Base-by-base conservation (phyloP, 2,888 invertebrate genomes). In the Drosophila greeni region DNA sequence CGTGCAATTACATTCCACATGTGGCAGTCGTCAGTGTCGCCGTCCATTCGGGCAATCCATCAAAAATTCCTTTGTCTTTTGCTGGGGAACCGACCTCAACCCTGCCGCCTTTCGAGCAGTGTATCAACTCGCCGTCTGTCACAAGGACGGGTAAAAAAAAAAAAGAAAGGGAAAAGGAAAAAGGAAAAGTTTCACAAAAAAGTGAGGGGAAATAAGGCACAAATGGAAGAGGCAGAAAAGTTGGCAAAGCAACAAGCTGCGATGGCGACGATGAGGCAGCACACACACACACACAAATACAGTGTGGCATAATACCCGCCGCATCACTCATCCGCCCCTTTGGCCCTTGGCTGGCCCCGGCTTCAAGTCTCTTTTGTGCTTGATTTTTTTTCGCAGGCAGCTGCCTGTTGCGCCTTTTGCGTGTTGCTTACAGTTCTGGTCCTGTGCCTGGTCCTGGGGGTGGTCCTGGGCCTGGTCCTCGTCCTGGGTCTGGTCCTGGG, bases 241-340 rank as follows among this genome's bases (percentile, higher is more conserved):
- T 79, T 82, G 80, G 82, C 73, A 79, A 79, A 82, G 80, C 82
- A 82, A 79, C 79, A 79, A 82, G 79, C 82, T 79, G 76, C 71
- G 79, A 67, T 74, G 73, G 66, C 76, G 82, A 76, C 75, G 73
- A 71, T 73, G 68, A 82, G 66, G 42, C 23, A 47, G 49, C 34
- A 52, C 20, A 36, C 43, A 39, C 37, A 48, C 43, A 39, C 26
- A 54, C n/a, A 51, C 49, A 33, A 33, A 23, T 16, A 49, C 18
- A 26, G 26, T 29, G 31, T 5, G 48, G 23, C 45, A 43, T 24
- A 33, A 53, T 43, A 18, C 34, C 58, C 34, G n/a, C 26, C 43
- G 64, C 42, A 48, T 34, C 14, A 14, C 52, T 16, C 51, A 52
- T 26, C 33, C 52, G 56, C 53, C 57, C 57, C 57, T 18, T 34